phyloP scores from a whole-genome alignment of 2,888 invertebrate species.

The Cantharis nigra region DNA sequence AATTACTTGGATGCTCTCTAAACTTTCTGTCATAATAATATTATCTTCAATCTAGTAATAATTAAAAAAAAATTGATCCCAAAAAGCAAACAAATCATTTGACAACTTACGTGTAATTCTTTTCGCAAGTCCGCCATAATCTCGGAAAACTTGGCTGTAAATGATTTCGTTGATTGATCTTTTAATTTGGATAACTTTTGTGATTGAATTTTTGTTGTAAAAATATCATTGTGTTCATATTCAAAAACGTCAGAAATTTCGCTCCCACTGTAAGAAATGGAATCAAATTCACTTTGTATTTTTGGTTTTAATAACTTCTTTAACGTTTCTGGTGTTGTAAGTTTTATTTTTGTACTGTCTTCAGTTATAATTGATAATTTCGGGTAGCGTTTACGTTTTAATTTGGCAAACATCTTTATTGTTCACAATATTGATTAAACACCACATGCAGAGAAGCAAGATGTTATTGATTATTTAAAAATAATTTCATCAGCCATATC shows the following conservation, averaged over 20 bases:
- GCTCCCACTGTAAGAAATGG: conserved; percentile 35
- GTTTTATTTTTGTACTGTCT: not conserved
- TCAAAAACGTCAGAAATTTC: conserved; percentile 43
- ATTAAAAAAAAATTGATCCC: not conserved
- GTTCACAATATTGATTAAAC: conserved; percentile 40
- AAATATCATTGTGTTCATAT: conserved; percentile 40
- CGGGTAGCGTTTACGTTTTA: conserved; percentile 3
- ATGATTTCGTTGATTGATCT: conserved; percentile 40
- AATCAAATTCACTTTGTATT: conserved; percentile 34
- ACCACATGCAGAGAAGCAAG: not conserved
- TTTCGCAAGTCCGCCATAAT: conserved; percentile 38
- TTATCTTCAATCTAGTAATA: conserved; percentile 23
- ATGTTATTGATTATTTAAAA: not conserved
- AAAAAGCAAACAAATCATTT: not conserved
- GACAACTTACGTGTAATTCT: conserved; percentile 37
- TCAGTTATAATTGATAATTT: conserved; percentile 6
- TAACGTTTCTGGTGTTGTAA: conserved; percentile 32
- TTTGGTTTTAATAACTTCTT: conserved; percentile 36
- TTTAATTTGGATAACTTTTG: conserved; percentile 39
- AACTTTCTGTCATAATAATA: conserved; percentile 27
- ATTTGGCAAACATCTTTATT: not conserved
- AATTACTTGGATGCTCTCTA: conserved; percentile 22
- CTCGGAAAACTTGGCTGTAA: conserved; percentile 44
- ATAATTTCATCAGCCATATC: not conserved
- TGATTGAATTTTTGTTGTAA: conserved; percentile 26